These are phyloP conservation scores for Orussus abietinus DNA, from an alignment of 1,140 invertebrate species.

Conservation along the genomic window DNA sequence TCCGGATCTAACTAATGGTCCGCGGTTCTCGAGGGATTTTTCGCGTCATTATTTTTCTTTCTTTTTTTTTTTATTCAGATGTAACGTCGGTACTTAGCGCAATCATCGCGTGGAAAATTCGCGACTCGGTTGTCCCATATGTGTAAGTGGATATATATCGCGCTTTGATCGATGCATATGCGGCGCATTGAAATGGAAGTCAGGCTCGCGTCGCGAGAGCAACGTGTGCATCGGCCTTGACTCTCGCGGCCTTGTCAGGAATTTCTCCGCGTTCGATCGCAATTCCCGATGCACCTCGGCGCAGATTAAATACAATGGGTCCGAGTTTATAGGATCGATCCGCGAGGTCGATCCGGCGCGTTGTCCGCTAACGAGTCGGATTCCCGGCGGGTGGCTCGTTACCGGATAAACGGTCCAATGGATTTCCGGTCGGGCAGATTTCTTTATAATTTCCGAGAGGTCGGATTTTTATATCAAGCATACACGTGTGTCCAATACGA, in stretches of 20 bases:
- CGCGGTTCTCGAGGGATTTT: not conserved
- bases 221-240: constrained; percentile 31
- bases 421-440: not conserved
- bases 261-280: constrained; percentile 30
- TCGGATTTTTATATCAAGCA: too few relatives aligned
- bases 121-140: too few relatives aligned
- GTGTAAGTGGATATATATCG: not conserved
- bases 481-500: too few relatives aligned
- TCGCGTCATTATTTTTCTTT: constrained; percentile 4
- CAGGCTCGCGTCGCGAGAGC: constrained; percentile 21
- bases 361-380: not conserved
- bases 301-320: too few relatives aligned
- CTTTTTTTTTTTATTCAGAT: constrained; percentile 5
- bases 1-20: not conserved
- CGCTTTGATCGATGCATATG: not conserved
- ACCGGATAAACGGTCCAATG: not conserved
- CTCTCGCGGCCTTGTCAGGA: constrained; percentile 39
- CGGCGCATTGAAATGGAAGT: constrained; percentile 19
- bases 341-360: too few relatives aligned
- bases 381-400: not conserved
- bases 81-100: too few relatives aligned
- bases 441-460: not conserved
- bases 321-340: too few relatives aligned
- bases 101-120: constrained; percentile 3
- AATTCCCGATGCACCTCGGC: not conserved